Evolutionary conservation across 2,797 vertebrate genomes (phyloP).

Genomic region (Lagocephalus sceleratus): DNA sequence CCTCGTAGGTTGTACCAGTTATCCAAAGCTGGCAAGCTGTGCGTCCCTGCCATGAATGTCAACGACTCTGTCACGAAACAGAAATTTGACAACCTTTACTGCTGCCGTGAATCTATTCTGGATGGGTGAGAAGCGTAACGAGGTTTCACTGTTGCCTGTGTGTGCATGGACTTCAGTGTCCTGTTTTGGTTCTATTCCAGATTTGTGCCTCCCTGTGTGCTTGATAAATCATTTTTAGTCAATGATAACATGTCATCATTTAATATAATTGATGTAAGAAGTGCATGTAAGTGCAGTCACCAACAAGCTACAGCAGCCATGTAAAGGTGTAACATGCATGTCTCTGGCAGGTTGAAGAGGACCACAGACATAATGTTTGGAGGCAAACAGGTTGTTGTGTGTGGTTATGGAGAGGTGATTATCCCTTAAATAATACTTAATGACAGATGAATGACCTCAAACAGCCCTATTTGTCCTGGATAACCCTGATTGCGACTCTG

Average conservation of each 20-base stretch:
- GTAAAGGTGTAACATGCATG: conserved; percentile 6
- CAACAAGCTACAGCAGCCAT: too few species aligned
- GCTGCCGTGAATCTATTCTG: conserved; percentile 96
- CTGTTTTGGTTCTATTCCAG: too few species aligned
- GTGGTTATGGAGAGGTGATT: conserved; percentile 96
- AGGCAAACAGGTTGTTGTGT: conserved; percentile 97
- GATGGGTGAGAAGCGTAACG: conserved; percentile 84
- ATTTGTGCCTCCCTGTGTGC: too few species aligned
- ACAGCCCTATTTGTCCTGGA: conserved; percentile 7
- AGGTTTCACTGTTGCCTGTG: conserved; percentile 1
- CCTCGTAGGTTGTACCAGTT: conserved; percentile 90
- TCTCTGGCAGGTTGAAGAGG: conserved; percentile 88
- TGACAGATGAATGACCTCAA: neutral
- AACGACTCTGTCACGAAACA: conserved; percentile 99
- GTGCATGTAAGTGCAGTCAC: too few species aligned
- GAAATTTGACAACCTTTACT: conserved; percentile 98
- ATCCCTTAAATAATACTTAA: conserved; percentile 7
- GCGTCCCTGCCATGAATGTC: conserved; percentile 98
- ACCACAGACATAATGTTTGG: conserved; percentile 99
- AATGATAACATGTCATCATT: too few species aligned
- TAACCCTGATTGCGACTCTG: conserved; percentile 6
- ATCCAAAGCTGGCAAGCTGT: conserved; percentile 96
- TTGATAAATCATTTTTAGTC: too few species aligned
- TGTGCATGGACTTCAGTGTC: conserved; percentile 2
- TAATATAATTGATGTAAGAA: too few species aligned